Percentiles rank a stretch among this genome's conserved stretches.
These are phyloP conservation scores for Temnothorax curvispinosus DNA, from an alignment of 1,140 invertebrate genomes.

Conservation along the genomic window DNA sequence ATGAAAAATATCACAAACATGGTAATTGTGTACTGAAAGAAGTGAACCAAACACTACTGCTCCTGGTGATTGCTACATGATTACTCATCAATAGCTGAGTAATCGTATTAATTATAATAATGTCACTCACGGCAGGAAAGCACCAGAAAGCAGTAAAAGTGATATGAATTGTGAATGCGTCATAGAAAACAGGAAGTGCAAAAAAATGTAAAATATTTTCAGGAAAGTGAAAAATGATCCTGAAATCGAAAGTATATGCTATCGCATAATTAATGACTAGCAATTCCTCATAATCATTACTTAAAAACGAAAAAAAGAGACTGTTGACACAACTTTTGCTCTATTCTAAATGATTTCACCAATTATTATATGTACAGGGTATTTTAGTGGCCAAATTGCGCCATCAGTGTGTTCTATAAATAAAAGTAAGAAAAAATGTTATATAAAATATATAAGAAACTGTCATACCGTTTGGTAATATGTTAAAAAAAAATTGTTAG, in stretches of 20 bases:
- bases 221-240: background rate
- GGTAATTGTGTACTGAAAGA: background rate
- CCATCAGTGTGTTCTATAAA: background rate
- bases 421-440: background rate
- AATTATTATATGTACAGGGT: background rate
- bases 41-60: conserved; percentile 40
- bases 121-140: background rate
- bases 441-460: too few relatives aligned
- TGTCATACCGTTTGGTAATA: too few relatives aligned
- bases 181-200: background rate
- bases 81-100: conserved; percentile 52
- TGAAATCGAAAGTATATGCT: conserved; percentile 10
- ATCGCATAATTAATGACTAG: background rate
- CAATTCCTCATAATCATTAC: background rate
- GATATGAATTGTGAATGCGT: background rate
- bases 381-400: background rate
- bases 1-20: background rate
- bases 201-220: background rate
- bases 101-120: conserved; percentile 39
- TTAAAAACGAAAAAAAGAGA: background rate
- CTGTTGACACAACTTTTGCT: background rate
- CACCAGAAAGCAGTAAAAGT: background rate
- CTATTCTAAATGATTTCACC: background rate
- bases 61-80: background rate
- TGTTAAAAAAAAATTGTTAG: too few relatives aligned